These are phyloP conservation scores for Garrulus glandarius DNA, from an alignment of 2,797 vertebrate species.

Conservation along the genomic window DNA sequence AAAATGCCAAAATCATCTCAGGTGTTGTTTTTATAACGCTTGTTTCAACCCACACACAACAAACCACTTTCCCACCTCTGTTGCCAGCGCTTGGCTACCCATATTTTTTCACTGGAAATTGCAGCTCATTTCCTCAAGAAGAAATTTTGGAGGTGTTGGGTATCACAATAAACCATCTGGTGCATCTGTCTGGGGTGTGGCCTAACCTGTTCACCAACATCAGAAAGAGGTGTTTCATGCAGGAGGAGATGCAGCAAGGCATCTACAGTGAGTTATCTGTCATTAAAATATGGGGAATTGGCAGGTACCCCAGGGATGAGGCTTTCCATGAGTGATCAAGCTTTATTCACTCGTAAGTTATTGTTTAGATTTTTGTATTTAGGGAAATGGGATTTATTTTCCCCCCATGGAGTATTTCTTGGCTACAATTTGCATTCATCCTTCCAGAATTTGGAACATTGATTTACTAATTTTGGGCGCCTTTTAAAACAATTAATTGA, in stretches of 20 bases:
- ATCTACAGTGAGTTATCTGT: background rate
- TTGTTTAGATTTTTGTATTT: slow-evolving; percentile 1
- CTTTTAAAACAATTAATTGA: background rate
- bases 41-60: background rate
- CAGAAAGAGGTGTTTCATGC: background rate
- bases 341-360: background rate
- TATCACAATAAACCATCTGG: slow-evolving; percentile 28
- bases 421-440: background rate
- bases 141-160: slow-evolving; percentile 3
- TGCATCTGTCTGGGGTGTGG: background rate
- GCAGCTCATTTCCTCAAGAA: background rate
- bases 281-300: background rate
- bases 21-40: background rate
- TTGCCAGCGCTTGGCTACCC: background rate
- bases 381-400: background rate
- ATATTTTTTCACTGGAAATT: background rate
- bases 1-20: background rate
- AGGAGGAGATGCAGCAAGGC: background rate
- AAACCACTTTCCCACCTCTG: background rate
- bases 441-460: background rate
- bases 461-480: background rate
- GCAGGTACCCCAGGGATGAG: background rate
- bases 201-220: background rate
- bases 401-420: background rate
- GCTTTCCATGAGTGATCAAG: background rate